These are phyloP conservation scores for Sclerodermus sp. DNA, from an alignment of 2,888 invertebrate genomes.

Conservation along the genomic window DNA sequence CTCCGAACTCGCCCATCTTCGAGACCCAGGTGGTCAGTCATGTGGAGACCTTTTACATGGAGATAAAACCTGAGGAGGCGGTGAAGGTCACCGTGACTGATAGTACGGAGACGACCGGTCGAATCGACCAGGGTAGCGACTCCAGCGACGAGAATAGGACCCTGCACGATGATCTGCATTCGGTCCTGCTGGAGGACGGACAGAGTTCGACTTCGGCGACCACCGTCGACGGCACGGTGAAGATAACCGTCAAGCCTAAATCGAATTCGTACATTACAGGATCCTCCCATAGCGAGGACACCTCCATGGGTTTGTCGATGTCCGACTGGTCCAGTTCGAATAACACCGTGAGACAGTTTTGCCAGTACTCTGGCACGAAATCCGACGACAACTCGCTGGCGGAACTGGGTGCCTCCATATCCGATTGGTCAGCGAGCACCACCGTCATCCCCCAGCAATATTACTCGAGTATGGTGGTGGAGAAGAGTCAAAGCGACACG, in stretches of 20 bases:
- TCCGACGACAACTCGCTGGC: conserved; percentile 78
- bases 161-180: conserved; percentile 64
- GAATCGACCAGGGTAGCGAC: conserved; percentile 61
- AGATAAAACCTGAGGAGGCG: conserved; percentile 76
- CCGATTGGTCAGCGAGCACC: conserved; percentile 82
- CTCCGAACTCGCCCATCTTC: conserved; percentile 71
- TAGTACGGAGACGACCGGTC: conserved; percentile 66
- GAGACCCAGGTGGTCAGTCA: conserved; percentile 75
- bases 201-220: conserved; percentile 63
- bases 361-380: conserved; percentile 69
- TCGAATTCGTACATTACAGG: conserved; percentile 71
- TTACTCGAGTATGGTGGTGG: conserved; percentile 31
- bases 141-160: conserved; percentile 72
- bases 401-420: conserved; percentile 76
- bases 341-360: conserved; percentile 76
- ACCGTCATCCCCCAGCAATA: conserved; percentile 68
- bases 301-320: conserved; percentile 81
- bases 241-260: conserved; percentile 76
- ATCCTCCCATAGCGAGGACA: conserved; percentile 83
- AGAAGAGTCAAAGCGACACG: conserved; percentile 54
- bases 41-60: conserved; percentile 79
- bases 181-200: conserved; percentile 49
- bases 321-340: conserved; percentile 89
- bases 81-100: conserved; percentile 75
- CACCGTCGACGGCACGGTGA: conserved; percentile 79